A percentile compares a stretch with the other conserved stretches of the same genome.
Evolutionary conservation across 1,140 invertebrate genomes (phyloP).

Genomic region (Tribolium castaneum): DNA sequence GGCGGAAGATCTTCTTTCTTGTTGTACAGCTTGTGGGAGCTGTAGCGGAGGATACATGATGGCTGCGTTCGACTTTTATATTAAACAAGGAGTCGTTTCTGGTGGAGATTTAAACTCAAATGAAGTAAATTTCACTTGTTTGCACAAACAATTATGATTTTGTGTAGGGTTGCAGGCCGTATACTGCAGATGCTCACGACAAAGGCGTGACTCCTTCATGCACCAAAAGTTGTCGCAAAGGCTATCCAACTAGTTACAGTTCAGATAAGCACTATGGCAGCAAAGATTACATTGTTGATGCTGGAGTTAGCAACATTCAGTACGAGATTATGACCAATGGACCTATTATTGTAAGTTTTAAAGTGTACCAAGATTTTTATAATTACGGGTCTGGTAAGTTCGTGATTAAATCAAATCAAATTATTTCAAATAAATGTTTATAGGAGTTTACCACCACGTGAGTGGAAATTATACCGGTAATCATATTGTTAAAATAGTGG

Average conservation of each 20-base stretch:
- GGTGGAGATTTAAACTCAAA: slow-evolving; percentile 82
- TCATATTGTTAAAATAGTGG: slow-evolving; percentile 89
- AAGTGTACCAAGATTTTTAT: slow-evolving; percentile 88
- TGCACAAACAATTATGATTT: not conserved
- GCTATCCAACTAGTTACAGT: not conserved
- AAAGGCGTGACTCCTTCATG: slow-evolving; percentile 77
- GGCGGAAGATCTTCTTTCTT: slow-evolving; percentile 86
- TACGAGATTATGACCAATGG: slow-evolving; percentile 89
- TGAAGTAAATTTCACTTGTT: slow-evolving; percentile 68
- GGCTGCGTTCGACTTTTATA: slow-evolving; percentile 74
- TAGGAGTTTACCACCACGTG: slow-evolving; percentile 87
- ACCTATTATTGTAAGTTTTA: slow-evolving; percentile 90
- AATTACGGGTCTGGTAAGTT: slow-evolving; percentile 80
- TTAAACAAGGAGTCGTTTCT: slow-evolving; percentile 79
- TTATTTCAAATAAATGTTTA: not conserved
- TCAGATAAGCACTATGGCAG: slow-evolving; percentile 46
- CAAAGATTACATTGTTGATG: not conserved
- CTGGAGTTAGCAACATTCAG: slow-evolving; percentile 72
- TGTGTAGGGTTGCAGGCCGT: slow-evolving; percentile 79
- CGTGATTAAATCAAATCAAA: slow-evolving; percentile 15
- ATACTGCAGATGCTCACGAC: slow-evolving; percentile 79
- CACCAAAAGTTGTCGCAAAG: slow-evolving; percentile 65
- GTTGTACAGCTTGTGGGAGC: slow-evolving; percentile 86
- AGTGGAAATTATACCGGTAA: slow-evolving; percentile 81
- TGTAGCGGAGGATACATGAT: slow-evolving; percentile 82